Conservation (phyloP, 1,140 invertebrate species). For the Aleiodes sp. region DNA sequence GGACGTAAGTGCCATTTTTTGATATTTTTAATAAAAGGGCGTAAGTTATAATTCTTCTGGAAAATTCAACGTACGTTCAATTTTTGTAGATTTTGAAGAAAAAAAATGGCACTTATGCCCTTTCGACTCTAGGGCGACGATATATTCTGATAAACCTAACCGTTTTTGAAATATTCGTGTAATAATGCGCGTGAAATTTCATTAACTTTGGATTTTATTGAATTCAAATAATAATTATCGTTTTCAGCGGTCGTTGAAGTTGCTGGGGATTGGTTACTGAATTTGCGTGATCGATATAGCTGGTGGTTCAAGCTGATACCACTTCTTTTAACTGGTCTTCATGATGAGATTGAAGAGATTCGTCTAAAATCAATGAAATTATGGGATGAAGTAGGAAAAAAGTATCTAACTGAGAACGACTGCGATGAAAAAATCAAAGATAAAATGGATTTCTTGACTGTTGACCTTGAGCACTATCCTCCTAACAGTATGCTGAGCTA, state of each 20-base stretch:
- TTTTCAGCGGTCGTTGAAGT: conserved; percentile 71
- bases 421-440: conserved; percentile 78
- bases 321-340: conserved; percentile 77
- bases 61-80: no score
- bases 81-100: background rate
- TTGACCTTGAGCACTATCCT: conserved; percentile 73
- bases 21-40: no score
- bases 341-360: conserved; percentile 77
- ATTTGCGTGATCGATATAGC: conserved; percentile 80
- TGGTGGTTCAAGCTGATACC: conserved; percentile 81
- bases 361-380: conserved; percentile 67
- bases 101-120: no score
- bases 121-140: no score
- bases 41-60: background rate
- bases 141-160: no score
- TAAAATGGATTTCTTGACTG: conserved; percentile 74
- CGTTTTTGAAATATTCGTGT: no score
- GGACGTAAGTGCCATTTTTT: no score
- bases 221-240: background rate
- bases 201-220: conserved; percentile 4
- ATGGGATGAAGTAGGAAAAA: conserved; percentile 75
- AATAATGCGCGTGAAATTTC: no score
- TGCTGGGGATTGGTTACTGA: conserved; percentile 74
- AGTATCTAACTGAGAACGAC: conserved; percentile 81
- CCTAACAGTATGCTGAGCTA: conserved; percentile 61